Conservation (phyloP, 2,888 invertebrate genomes). For the Resseliella maxima region DNA sequence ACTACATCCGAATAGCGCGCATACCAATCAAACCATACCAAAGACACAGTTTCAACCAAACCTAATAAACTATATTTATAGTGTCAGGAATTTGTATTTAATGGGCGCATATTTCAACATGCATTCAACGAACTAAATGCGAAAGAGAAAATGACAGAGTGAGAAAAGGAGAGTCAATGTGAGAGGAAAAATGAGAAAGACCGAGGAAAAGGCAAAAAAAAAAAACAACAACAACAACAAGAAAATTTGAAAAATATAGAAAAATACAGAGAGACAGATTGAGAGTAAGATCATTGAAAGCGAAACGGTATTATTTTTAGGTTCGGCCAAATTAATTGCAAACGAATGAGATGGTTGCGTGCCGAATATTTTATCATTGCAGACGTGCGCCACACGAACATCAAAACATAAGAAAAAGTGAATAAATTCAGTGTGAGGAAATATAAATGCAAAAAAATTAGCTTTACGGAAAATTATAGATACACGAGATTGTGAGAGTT, state of each 20-base stretch:
- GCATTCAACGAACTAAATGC: too few species aligned
- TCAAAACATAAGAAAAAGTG: not conserved
- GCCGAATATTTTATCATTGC: conserved; percentile 18
- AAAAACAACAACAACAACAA: too few species aligned
- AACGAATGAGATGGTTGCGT: conserved; percentile 37
- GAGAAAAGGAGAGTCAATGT: too few species aligned
- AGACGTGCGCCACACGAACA: not conserved
- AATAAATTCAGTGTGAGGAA: not conserved
- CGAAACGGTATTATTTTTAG: conserved; percentile 45
- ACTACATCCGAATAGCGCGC: not conserved
- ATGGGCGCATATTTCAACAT: not conserved
- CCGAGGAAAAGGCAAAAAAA: not conserved
- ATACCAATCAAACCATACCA: too few species aligned
- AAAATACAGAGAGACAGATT: not conserved
- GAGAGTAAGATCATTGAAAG: not conserved
- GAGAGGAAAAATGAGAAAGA: not conserved
- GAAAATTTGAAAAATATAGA: not conserved
- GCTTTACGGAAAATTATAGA: not conserved
- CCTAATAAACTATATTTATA: conserved; percentile 34
- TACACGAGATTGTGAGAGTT: not conserved
- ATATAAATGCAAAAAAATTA: not conserved
- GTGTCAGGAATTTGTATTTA: conserved; percentile 22
- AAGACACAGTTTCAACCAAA: not conserved
- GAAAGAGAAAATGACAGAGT: too few species aligned
- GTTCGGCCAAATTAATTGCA: conserved; percentile 34